Conservation (phyloP, 2,797 vertebrate genomes). For the Antennarius maculatus region DNA sequence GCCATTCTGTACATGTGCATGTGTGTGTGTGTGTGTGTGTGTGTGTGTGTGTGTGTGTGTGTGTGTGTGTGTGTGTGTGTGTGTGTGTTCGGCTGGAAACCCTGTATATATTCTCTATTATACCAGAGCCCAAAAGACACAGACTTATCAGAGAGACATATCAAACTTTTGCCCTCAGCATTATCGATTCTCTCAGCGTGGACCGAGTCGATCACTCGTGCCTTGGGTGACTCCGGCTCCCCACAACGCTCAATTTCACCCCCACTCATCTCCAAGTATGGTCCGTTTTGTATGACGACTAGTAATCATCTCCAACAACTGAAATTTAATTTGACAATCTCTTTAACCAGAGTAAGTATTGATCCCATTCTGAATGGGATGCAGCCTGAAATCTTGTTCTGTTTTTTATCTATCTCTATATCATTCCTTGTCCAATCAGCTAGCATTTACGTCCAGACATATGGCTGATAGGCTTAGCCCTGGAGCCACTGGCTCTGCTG, state of each 20-base stretch:
- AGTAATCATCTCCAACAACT: constrained; percentile 81
- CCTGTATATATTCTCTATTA: constrained; percentile 59
- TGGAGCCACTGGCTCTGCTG: constrained; percentile 30
- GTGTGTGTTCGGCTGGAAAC: constrained; percentile 51
- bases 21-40: constrained; percentile 27
- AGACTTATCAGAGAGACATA: constrained; percentile 75
- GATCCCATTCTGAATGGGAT: constrained; percentile 67
- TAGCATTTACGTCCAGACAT: constrained; percentile 63
- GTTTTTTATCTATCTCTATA: constrained; percentile 67
- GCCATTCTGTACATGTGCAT: constrained; percentile 46
- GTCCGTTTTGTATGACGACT: constrained; percentile 73
- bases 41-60: neutral
- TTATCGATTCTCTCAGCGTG: constrained; percentile 72
- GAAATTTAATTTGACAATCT: constrained; percentile 81
- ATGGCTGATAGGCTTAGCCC: constrained; percentile 47
- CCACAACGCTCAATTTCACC: constrained; percentile 64
- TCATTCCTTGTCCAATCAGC: constrained; percentile 67
- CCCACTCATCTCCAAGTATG: constrained; percentile 63
- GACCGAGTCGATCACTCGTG: constrained; percentile 73
- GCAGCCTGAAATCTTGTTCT: constrained; percentile 61
- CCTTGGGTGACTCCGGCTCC: constrained; percentile 64
- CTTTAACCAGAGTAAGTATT: constrained; percentile 74
- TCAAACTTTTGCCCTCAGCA: constrained; percentile 74
- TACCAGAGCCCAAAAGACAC: constrained; percentile 61
- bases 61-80: constrained; percentile 20